These are phyloP conservation scores for Ailurus styani DNA, from an alignment of 2,113 vertebrate genomes.

Conservation along the genomic window DNA sequence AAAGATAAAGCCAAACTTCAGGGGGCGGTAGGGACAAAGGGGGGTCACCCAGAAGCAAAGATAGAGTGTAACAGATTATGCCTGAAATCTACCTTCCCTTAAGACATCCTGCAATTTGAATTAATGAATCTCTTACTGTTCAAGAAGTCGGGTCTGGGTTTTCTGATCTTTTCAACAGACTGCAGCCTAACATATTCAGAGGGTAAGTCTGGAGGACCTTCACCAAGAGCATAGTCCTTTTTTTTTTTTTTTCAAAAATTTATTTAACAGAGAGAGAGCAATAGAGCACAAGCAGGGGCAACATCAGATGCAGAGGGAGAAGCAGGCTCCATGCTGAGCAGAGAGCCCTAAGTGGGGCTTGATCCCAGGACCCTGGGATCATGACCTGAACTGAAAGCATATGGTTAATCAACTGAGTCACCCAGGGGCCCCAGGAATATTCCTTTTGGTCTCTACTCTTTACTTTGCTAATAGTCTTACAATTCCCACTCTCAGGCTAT, in stretches of 20 bases:
- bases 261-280: too few species aligned
- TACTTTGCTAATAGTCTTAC: background rate
- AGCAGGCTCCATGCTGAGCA: too few species aligned
- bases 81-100: background rate
- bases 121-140: background rate
- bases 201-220: background rate
- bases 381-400: too few species aligned
- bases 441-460: background rate
- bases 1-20: background rate
- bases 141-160: background rate
- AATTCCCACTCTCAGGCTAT: background rate
- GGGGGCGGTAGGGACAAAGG: background rate
- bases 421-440: too few species aligned
- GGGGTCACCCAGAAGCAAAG: background rate
- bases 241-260: too few species aligned
- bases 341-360: too few species aligned
- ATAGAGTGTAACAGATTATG: background rate
- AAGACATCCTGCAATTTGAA: background rate
- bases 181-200: background rate
- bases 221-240: too few species aligned
- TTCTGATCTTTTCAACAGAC: background rate
- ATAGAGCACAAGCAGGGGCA: too few species aligned
- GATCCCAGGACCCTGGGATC: too few species aligned
- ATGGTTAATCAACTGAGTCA: too few species aligned
- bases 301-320: too few species aligned